Evolutionary conservation across 1,140 invertebrate genomes (phyloP).

Genomic region (Drosophila littoralis): DNA sequence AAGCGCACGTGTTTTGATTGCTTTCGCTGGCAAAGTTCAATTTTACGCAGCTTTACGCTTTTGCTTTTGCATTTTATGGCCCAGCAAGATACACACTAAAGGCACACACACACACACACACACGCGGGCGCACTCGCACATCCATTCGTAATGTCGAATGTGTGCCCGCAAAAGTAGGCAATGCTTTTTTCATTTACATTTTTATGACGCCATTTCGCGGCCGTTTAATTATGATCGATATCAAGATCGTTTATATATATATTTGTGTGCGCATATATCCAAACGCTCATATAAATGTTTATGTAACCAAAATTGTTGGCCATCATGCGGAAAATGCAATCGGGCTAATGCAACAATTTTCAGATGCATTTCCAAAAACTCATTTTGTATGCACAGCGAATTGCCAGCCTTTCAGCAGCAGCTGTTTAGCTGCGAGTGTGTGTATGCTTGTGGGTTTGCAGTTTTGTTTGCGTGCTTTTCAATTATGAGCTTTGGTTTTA

Average conservation of each 20-base stretch:
- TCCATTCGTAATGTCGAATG: slow-evolving; percentile 57
- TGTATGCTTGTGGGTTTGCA: slow-evolving; percentile 1
- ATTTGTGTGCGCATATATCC: not conserved
- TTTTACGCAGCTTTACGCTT: slow-evolving; percentile 78
- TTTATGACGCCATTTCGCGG: slow-evolving; percentile 49
- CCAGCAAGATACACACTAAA: slow-evolving; percentile 26
- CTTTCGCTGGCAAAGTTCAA: slow-evolving; percentile 53
- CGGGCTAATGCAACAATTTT: slow-evolving; percentile 13
- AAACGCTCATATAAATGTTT: not conserved
- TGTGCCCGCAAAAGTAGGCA: slow-evolving; percentile 69
- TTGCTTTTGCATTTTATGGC: slow-evolving; percentile 66
- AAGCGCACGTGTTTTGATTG: slow-evolving; percentile 75
- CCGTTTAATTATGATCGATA: slow-evolving; percentile 46
- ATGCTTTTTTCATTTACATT: slow-evolving; percentile 48
- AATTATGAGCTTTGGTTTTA: slow-evolving; percentile 34
- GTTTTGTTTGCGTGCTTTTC: slow-evolving; percentile 31
- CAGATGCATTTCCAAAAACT: not conserved
- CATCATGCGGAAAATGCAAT: not conserved
- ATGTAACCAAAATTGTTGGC: not conserved
- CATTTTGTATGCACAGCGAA: slow-evolving; percentile 14
- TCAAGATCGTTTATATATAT: slow-evolving; percentile 9
- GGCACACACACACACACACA: not conserved
- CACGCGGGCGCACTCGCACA: slow-evolving; percentile 28
- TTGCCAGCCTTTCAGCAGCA: not conserved
- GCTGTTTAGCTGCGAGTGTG: not conserved